Percentiles rank a stretch among this genome's conserved stretches.
These are phyloP conservation scores for Cisticola juncidis DNA, from an alignment of 2,113 vertebrate genomes.

Conservation along the genomic window DNA sequence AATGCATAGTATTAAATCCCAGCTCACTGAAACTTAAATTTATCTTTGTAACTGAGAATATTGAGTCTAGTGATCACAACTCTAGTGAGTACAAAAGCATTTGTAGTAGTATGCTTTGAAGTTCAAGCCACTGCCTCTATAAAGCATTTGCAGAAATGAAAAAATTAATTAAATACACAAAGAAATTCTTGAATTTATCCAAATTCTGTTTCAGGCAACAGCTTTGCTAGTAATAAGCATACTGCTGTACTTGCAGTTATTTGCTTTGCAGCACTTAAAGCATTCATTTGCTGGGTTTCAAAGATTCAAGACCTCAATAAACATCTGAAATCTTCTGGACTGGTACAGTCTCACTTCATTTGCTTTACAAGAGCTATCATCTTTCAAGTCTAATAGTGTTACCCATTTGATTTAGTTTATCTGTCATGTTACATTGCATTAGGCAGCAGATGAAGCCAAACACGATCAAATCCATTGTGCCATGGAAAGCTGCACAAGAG, in stretches of 20 bases:
- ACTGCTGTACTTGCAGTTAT: neutral
- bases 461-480: neutral
- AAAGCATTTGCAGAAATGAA: neutral
- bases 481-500: neutral
- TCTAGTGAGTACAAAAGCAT: neutral
- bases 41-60: neutral
- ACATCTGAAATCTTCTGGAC: neutral
- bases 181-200: neutral
- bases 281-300: neutral
- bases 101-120: neutral
- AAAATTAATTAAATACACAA: neutral
- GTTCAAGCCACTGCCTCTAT: neutral
- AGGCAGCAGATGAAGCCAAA: slow-evolving; percentile 62
- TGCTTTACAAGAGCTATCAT: slow-evolving; percentile 54
- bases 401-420: slow-evolving; percentile 55
- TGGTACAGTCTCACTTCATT: slow-evolving; percentile 40
- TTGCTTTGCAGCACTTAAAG: slow-evolving; percentile 15
- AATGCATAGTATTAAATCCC: neutral
- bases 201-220: neutral
- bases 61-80: neutral
- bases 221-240: neutral
- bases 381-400: slow-evolving; percentile 50
- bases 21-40: neutral
- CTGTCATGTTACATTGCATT: slow-evolving; percentile 53
- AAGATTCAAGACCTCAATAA: slow-evolving; percentile 42